Evolutionary conservation across 2,797 vertebrate species (phyloP), one percentile per base, ranked within the genome.

Genomic region (Esox lucius): DNA sequence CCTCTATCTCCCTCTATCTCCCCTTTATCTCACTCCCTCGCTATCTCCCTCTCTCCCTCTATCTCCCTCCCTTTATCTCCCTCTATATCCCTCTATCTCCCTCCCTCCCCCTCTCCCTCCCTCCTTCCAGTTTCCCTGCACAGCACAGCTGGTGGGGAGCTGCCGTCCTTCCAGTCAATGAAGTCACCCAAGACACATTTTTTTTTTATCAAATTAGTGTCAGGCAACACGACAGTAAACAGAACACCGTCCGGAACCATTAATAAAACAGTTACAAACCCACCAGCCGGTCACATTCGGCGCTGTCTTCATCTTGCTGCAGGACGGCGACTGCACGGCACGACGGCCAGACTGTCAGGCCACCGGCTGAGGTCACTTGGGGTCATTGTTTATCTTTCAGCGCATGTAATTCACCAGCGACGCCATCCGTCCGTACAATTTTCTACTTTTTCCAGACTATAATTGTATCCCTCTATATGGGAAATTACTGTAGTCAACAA

Each of bases 131-230:
- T 56, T 17, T 35, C 65, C 8, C 46, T 70, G 68, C 22, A 53
- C 15, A 31, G 74, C 85, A 84, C 81, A 76, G 77, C 83, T 0
- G 68, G 53, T 19, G 53, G 6, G 16, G 19, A 8, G 19, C 8
- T 80, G 85, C 77, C 73, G 77, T 7, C 75, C 76, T 74, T 76
- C 78, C 80, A 88, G 87, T 89, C 82, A 91, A 91, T 90, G 85
- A 87, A 79, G 78, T 79, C 17, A 89, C 90, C 84, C 78, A 85
- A 87, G 85, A 89, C 87, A 87, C 85, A 91, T n/a, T n/a, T n/a
- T 90, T 81, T 80, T 90, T 81, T 80, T 85, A 90, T 90, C 77
- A 86, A 85, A 84, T 91, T 88, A 87, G 82, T 49, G 48, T 8
- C 6, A 8, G 48, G 2, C 39, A 12, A 48, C 49, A 33, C 33